phyloP scores from a whole-genome alignment of 2,797 vertebrate genomes.

The Lithobates sylvaticus region DNA sequence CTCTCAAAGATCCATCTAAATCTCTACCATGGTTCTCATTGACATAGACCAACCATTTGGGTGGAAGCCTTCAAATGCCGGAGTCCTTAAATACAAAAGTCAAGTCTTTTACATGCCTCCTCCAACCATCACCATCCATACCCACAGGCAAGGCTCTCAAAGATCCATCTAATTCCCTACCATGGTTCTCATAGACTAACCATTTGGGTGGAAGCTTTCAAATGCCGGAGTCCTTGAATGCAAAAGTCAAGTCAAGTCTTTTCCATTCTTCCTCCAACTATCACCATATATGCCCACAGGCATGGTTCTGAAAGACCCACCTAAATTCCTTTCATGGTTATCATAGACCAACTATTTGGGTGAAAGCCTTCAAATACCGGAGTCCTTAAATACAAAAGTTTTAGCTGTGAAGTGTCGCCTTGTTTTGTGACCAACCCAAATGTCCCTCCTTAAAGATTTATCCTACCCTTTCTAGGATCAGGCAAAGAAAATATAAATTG shows the following conservation, averaged over 20 bases:
- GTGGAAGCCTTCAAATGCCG: background rate
- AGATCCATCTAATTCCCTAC: background rate
- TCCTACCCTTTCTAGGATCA: background rate
- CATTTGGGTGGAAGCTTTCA: background rate
- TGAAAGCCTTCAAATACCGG: background rate
- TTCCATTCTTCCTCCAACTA: background rate
- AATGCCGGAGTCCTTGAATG: background rate
- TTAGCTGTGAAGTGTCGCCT: background rate
- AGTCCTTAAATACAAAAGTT: background rate
- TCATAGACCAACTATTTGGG: background rate
- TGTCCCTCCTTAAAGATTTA: too few relatives aligned
- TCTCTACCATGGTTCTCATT: background rate
- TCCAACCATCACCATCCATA: background rate
- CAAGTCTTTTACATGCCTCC: too few relatives aligned
- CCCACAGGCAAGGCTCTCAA: background rate
- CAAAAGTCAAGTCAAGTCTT: too few relatives aligned
- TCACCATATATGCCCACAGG: background rate
- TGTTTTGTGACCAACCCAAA: too few relatives aligned
- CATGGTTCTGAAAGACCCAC: background rate
- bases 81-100: background rate
- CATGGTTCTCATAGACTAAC: background rate
- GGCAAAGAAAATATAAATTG: background rate
- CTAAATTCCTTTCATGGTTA: background rate
- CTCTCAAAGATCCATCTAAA: background rate
- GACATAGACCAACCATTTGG: background rate